Conservation (phyloP, 2,113 vertebrate genomes). For the Suncus etruscus region DNA sequence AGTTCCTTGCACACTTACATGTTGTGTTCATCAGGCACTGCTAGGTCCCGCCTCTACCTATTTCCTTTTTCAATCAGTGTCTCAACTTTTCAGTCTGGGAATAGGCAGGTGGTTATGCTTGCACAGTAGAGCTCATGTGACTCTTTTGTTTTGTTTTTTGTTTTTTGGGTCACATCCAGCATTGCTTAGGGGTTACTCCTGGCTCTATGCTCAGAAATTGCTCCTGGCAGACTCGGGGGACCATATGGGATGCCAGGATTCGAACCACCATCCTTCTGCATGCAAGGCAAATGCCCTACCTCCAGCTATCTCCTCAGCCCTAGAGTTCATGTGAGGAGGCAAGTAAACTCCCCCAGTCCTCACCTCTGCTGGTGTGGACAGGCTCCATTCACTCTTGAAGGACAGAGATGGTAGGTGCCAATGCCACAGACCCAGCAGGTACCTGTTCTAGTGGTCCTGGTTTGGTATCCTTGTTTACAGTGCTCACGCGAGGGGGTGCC, state of each 20-base stretch:
- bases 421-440: neutral
- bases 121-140: neutral
- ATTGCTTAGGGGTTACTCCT: too few species aligned
- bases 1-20: neutral
- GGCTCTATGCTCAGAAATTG: too few species aligned
- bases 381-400: too few species aligned
- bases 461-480: neutral
- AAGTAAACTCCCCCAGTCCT: too few species aligned
- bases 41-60: neutral
- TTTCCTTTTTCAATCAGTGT: neutral
- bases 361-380: too few species aligned
- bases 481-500: neutral
- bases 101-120: neutral
- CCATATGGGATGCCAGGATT: too few species aligned
- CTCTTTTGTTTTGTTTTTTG: neutral
- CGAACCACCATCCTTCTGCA: too few species aligned
- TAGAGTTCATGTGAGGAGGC: too few species aligned
- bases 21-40: neutral
- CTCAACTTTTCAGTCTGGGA: slow-evolving; percentile 27
- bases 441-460: neutral
- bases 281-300: too few species aligned
- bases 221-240: too few species aligned
- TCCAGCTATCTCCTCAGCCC: too few species aligned
- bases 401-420: neutral
- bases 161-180: too few species aligned